These are phyloP conservation scores for Temnothorax ravouxi DNA, from an alignment of 2,888 invertebrate genomes.

Conservation along the genomic window DNA sequence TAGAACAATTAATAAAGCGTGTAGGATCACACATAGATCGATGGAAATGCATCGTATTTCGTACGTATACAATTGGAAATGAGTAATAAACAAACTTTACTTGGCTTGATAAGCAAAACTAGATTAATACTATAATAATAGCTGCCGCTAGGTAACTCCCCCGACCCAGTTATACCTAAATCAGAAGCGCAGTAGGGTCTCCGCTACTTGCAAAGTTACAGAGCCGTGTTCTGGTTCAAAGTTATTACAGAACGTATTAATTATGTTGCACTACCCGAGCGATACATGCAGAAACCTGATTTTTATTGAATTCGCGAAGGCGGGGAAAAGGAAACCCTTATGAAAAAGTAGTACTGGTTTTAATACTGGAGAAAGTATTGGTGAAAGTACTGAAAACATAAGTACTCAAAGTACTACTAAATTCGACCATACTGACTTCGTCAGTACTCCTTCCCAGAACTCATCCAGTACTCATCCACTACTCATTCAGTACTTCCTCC, in stretches of 20 bases:
- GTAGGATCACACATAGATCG: neutral
- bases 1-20: neutral
- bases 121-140: conserved; percentile 40
- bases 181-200: neutral
- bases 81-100: neutral
- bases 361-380: too few relatives aligned
- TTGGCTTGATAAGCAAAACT: conserved; percentile 14
- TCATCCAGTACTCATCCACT: too few relatives aligned
- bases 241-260: conserved; percentile 2
- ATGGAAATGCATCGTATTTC: neutral
- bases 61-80: neutral
- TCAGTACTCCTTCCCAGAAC: too few relatives aligned
- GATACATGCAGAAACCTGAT: neutral
- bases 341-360: too few relatives aligned
- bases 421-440: too few relatives aligned
- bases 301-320: neutral
- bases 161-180: conserved; percentile 8
- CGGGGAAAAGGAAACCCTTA: neutral
- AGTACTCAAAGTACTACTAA: too few relatives aligned
- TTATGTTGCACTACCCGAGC: neutral
- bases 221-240: neutral
- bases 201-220: conserved; percentile 15
- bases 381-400: too few relatives aligned
- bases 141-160: neutral
- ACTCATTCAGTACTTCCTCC: too few relatives aligned